Evolutionary conservation across 1,140 invertebrate species (phyloP).

Genomic region (Drosophila mayri): DNA sequence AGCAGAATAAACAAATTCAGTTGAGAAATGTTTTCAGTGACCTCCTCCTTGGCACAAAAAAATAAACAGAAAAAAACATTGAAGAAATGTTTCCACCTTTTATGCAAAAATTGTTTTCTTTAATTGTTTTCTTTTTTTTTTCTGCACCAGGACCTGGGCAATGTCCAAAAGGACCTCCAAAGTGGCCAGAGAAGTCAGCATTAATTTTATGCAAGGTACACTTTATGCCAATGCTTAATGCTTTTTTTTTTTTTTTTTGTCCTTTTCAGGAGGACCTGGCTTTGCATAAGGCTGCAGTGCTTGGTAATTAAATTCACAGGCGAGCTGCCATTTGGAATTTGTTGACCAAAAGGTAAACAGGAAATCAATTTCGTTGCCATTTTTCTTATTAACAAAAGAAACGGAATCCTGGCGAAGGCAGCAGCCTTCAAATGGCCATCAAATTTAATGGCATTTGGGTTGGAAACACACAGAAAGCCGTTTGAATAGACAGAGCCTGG

Average conservation of each 20-base stretch:
- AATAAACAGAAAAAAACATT: slow-evolving; percentile 11
- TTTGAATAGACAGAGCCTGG: slow-evolving; percentile 28
- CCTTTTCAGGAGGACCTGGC: slow-evolving; percentile 13
- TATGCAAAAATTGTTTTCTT: slow-evolving; percentile 55
- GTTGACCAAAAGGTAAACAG: slow-evolving; percentile 64
- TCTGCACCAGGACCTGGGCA: not conserved
- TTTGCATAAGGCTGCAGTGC: slow-evolving; percentile 43
- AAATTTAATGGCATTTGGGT: slow-evolving; percentile 57
- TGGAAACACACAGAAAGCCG: slow-evolving; percentile 25
- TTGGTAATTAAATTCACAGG: slow-evolving; percentile 69
- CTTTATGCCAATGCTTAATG: slow-evolving; percentile 56
- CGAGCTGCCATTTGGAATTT: slow-evolving; percentile 37
- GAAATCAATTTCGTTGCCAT: slow-evolving; percentile 64
- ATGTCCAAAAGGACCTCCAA: slow-evolving; percentile 16
- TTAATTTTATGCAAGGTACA: slow-evolving; percentile 62
- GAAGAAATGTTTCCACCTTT: slow-evolving; percentile 35
- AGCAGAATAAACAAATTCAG: slow-evolving; percentile 39
- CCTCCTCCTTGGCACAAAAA: slow-evolving; percentile 5
- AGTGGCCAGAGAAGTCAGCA: slow-evolving; percentile 27
- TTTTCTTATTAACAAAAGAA: slow-evolving; percentile 40
- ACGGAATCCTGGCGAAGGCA: slow-evolving; percentile 36
- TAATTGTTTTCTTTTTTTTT: slow-evolving; percentile 51
- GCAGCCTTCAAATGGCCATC: slow-evolving; percentile 37
- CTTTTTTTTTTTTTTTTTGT: slow-evolving; percentile 31
- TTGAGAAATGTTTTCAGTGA: slow-evolving; percentile 44